Percentiles rank a stretch among this genome's conserved stretches.
phyloP scores from a whole-genome alignment of 1,140 invertebrate species.

The Drosophila sp. region DNA sequence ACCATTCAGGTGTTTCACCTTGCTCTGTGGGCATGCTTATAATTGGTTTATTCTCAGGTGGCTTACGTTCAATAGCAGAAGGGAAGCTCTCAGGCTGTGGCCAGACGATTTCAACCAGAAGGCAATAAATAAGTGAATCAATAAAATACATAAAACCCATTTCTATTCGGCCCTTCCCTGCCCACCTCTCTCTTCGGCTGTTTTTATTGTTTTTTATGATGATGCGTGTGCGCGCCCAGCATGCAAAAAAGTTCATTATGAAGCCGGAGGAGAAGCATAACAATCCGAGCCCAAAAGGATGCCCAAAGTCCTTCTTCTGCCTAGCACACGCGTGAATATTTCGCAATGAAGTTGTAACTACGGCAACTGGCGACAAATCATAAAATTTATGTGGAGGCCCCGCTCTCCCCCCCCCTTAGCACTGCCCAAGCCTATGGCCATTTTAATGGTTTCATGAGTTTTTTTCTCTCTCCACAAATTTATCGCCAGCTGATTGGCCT shows the following conservation, averaged over 20 bases:
- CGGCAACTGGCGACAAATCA: constrained; percentile 71
- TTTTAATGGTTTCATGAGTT: constrained; percentile 50
- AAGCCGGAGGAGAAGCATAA: not conserved
- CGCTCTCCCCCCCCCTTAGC: not conserved
- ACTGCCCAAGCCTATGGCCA: constrained; percentile 38
- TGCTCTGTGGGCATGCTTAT: constrained; percentile 44
- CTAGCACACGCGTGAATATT: constrained; percentile 56
- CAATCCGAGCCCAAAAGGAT: not conserved
- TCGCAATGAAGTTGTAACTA: constrained; percentile 71
- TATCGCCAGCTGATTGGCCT: constrained; percentile 71
- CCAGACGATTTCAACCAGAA: constrained; percentile 31
- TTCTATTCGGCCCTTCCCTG: constrained; percentile 22
- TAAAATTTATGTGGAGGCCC: constrained; percentile 60
- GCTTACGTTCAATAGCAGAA: not conserved
- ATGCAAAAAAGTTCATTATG: constrained; percentile 76
- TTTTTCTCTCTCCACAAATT: constrained; percentile 66
- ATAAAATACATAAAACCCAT: constrained; percentile 73
- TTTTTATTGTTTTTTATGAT: constrained; percentile 76
- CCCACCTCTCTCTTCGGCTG: not conserved
- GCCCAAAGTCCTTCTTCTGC: constrained; percentile 26
- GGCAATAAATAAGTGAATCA: constrained; percentile 78
- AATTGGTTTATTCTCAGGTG: constrained; percentile 62
- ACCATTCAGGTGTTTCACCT: constrained; percentile 1
- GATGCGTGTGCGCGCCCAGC: constrained; percentile 68
- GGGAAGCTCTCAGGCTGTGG: not conserved